Evolutionary conservation across 2,797 vertebrate species (phyloP), one percentile per base, ranked within the genome.

Genomic region (Gallinago solitaria): DNA sequence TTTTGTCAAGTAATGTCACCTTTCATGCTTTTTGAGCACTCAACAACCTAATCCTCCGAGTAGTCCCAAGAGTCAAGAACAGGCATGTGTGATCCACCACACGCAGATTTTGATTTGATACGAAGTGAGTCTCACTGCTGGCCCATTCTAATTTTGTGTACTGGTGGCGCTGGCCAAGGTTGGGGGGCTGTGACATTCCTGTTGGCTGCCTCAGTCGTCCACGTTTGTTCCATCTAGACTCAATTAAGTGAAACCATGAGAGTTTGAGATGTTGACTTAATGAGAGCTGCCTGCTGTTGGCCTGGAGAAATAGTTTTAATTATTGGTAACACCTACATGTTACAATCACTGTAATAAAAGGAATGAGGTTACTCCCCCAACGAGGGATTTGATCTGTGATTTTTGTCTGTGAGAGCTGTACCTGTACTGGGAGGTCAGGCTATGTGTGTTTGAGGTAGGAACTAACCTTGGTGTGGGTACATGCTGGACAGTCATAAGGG

Each of bases 1-100:
- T 94, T 93, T 95, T 84, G 51, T 74, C 74, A 77, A 68, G 14
- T 82, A 84, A 39, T 39, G 39, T 83, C 64, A 41, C 65, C 32
- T 63, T 91, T 91, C 12, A 27, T 61, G 59, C 54, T 93, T 90
- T 91, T 59, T 50, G 50, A 79, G 76, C 4, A 1, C 47, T 81
- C 15, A 5, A 41, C 50, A 95, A 6, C 59, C 35, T 59, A 32
- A 5, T 89, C 48, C 27, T 87, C 14, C 51, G 12, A 33, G 59
- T 51, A 75, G 37, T 83, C 9, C 1, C 59, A 59, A 10, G 37
- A 86, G 24, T 50, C 25, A 43, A 61, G 61, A 65, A 45, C 10
- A 86, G 76, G 21, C 16, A 32, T 35, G 35, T n/a, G 43, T 79
- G 63, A 79, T 76, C 69, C 32, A 33, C 47, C 50, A 25, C 2